Evolutionary conservation across 2,113 vertebrate species (phyloP), one percentile per base, ranked within the genome.

Genomic region (Cricetomys ansorgei): DNA sequence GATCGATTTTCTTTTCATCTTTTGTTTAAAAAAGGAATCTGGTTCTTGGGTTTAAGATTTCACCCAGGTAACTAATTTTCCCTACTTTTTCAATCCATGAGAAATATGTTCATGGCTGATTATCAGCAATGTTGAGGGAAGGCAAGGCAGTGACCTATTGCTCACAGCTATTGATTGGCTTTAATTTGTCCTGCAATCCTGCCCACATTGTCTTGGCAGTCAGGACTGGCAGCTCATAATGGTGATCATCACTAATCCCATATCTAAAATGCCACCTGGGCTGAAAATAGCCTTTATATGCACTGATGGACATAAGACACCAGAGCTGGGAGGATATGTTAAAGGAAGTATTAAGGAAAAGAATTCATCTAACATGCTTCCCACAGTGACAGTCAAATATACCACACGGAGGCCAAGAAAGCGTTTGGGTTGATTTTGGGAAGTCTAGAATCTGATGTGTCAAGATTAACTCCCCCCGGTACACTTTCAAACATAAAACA

Each of bases 331-430:
- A 89, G 92, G 73, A 69, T 40, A 7, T 3, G 5, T 76, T 85
- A 70, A 53, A 62, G 77, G 43, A 92, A 69, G 88, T 95, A 89
- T 76, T 96, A 57, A 91, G 34, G 81, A 75, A 40, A n/a, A 96
- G 17, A 37, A 43, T 87, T 80, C 65, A 3, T 50, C 79, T 15
- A 17, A 0, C 57, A 55, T 3, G 34, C 17, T 65, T 53, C 31
- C 48, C n/a, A 11, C 1, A 7, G 69, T 62, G 79, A 81, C 40
- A 81, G 62, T 59, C 76, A n/a, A 17, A 69, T 53, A 40, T 3
- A 72, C 83, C 45, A 67, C 55, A 40, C 0, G 0, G 64, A 48
- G 92, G 25, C 37, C 0, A 7, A 75, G 13, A 73, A 81, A 17
- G 7, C 5, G 3, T 62, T 53, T 23, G 1, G 88, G 45, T 45